Conservation (phyloP, 2,113 vertebrate species). For the Myotis brandtii region DNA sequence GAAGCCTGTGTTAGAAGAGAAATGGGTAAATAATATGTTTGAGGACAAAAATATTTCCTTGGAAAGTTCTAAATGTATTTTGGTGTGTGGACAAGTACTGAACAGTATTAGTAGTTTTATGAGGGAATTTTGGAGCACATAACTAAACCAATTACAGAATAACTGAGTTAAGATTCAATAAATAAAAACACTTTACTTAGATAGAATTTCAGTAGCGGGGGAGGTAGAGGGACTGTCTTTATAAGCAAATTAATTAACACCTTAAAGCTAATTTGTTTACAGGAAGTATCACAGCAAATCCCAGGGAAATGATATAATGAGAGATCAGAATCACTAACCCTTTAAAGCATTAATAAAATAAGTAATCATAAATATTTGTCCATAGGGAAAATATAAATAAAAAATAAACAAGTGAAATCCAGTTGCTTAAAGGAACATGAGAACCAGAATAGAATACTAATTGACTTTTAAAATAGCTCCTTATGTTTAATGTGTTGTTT, state of each 20-base stretch:
- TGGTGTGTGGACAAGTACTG: neutral
- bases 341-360: constrained; percentile 45
- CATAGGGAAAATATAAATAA: neutral
- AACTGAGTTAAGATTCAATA: constrained; percentile 41
- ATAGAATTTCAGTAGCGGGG: neutral
- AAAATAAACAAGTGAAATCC: constrained; percentile 55
- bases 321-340: neutral
- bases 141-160: neutral
- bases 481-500: constrained; percentile 43
- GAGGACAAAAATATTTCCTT: constrained; percentile 9
- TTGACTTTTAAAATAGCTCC: constrained; percentile 30
- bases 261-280: constrained; percentile 29
- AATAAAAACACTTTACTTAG: constrained; percentile 1
- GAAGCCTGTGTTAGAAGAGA: constrained; percentile 40
- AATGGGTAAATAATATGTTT: constrained; percentile 26
- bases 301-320: neutral
- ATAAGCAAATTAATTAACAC: constrained; percentile 25
- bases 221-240: neutral
- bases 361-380: constrained; percentile 47
- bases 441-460: constrained; percentile 41
- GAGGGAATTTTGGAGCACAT: neutral
- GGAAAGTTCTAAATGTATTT: constrained; percentile 26
- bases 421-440: neutral
- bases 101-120: constrained; percentile 11
- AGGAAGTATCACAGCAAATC: neutral